phyloP scores from a whole-genome alignment of 2,113 vertebrate genomes.

The Cathartes aura region DNA sequence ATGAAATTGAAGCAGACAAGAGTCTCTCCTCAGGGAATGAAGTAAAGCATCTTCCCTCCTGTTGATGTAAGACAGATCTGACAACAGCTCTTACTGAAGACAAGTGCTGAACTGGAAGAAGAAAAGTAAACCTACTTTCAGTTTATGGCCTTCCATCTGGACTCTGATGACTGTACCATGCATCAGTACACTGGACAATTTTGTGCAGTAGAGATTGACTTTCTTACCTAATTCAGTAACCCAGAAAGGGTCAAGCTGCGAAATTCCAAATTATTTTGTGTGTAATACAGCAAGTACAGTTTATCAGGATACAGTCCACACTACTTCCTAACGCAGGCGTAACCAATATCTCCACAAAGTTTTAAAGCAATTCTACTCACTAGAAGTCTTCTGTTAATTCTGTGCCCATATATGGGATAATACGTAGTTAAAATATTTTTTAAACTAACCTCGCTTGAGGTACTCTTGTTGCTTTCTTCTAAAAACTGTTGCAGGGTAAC shows the following conservation, averaged over 20 bases:
- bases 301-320: neutral
- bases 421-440: rapidly evolving
- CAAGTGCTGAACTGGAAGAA: neutral
- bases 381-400: neutral
- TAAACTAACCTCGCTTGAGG: slow-evolving; percentile 75
- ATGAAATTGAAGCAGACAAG: neutral
- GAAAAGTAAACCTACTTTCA: neutral
- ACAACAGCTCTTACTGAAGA: neutral
- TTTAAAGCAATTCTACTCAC: neutral
- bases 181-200: neutral
- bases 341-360: neutral
- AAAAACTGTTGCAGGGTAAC: slow-evolving; percentile 94
- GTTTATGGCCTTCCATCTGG: neutral
- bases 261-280: neutral
- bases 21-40: neutral
- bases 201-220: rapidly evolving
- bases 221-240: neutral
- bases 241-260: neutral
- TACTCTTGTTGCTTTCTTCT: slow-evolving; percentile 89
- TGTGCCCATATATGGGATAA: neutral
- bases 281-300: neutral
- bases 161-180: rapidly evolving
- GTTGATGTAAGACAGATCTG: neutral
- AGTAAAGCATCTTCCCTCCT: neutral
- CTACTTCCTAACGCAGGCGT: neutral